phyloP scores from a whole-genome alignment of 2,797 vertebrate genomes.

The Meda fulgida region DNA sequence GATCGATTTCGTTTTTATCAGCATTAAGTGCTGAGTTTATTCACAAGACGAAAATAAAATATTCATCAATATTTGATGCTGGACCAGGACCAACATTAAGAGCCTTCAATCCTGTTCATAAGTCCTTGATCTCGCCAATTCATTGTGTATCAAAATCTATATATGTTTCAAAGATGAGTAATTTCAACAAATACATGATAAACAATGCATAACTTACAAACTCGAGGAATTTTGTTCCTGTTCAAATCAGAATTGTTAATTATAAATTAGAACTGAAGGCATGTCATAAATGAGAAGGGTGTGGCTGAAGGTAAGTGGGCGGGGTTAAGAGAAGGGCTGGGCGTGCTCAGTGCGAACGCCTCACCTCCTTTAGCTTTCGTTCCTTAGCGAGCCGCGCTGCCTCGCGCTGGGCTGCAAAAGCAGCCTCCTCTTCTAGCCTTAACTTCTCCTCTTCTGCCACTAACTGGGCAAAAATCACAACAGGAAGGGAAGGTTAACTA shows the following conservation, averaged over 20 bases:
- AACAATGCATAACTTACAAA: slow-evolving; percentile 4
- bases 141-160: background rate
- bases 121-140: background rate
- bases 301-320: slow-evolving; percentile 22
- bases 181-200: background rate
- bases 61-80: background rate
- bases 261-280: background rate
- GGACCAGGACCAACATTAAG: background rate
- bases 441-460: slow-evolving; percentile 99
- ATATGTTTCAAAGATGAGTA: background rate
- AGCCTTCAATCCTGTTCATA: slow-evolving; percentile 12
- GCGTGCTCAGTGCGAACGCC: slow-evolving; percentile 82
- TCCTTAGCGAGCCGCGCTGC: slow-evolving; percentile 94
- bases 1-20: background rate
- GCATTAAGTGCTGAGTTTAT: slow-evolving; percentile 7
- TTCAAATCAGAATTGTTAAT: background rate
- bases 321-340: slow-evolving; percentile 50
- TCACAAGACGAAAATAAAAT: background rate
- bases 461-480: slow-evolving; percentile 95
- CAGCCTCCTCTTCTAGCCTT: slow-evolving; percentile 99
- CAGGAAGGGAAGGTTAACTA: slow-evolving; percentile 75
- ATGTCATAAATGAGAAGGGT: background rate
- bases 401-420: slow-evolving; percentile 93
- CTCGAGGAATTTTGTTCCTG: background rate
- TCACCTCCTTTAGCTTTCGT: slow-evolving; percentile 96